phyloP scores from a whole-genome alignment of 1,140 invertebrate species.

The Brachionus sp. region DNA sequence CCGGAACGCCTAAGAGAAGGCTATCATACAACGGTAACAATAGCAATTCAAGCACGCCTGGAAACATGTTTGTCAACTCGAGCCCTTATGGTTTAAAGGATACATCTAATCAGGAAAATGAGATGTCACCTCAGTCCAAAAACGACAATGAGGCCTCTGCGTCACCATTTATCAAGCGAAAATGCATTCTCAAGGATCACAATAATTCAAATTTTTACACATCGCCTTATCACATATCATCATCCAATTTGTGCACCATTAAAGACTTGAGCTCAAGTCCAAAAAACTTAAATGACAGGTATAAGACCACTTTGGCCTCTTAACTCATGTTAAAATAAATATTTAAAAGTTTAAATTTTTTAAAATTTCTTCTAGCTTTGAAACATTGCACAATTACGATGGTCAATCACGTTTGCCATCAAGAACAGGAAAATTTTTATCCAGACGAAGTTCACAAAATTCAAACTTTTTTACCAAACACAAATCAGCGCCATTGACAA shows the following conservation, averaged over 20 bases:
- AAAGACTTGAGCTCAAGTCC: background rate
- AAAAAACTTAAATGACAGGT: slow-evolving; percentile 36
- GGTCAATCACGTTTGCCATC: background rate
- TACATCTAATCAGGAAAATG: background rate
- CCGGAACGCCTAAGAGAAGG: background rate
- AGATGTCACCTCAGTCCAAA: background rate
- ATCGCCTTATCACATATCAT: background rate
- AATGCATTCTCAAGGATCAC: slow-evolving; percentile 2
- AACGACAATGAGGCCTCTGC: background rate
- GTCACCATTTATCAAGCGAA: slow-evolving; percentile 19
- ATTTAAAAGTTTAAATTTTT: background rate
- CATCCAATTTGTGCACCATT: background rate
- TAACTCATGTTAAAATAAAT: too few relatives aligned
- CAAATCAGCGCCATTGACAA: background rate
- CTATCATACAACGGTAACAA: slow-evolving; percentile 12
- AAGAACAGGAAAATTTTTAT: background rate
- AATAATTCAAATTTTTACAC: slow-evolving; percentile 9
- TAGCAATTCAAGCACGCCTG: background rate
- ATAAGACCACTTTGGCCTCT: too few relatives aligned
- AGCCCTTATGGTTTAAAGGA: background rate
- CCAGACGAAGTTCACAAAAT: background rate
- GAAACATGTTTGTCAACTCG: background rate
- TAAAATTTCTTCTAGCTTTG: background rate
- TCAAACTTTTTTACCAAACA: background rate
- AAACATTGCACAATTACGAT: background rate